These are phyloP conservation scores for Champsocephalus gunnari DNA, from an alignment of 2,797 vertebrate species.

Conservation along the genomic window DNA sequence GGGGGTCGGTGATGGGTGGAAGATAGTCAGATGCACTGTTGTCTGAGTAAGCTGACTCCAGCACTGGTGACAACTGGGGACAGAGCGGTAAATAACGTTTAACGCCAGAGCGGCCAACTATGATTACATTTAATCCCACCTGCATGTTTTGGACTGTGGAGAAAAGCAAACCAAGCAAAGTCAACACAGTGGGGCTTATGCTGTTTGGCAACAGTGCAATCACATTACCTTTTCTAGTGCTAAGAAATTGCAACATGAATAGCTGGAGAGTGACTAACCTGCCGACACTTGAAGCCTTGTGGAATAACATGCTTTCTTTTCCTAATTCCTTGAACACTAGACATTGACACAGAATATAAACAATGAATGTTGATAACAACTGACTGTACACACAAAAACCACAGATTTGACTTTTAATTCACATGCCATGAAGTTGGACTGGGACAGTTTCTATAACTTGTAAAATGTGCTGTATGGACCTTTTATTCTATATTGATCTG, in stretches of 20 bases:
- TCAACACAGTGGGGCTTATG: not conserved
- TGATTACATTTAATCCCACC: not conserved
- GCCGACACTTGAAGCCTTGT: conserved; percentile 62
- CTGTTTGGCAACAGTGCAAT: not conserved
- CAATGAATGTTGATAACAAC: not conserved
- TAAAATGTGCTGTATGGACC: no score
- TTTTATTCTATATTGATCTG: not conserved
- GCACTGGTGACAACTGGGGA: conserved; percentile 82
- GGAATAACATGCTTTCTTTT: conserved; percentile 70
- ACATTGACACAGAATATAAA: conserved; percentile 30
- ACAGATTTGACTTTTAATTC: not conserved
- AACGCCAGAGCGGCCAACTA: not conserved
- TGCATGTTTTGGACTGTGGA: not conserved
- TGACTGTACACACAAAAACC: not conserved
- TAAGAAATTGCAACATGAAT: not conserved
- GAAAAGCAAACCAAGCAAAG: not conserved
- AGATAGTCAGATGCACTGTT: conserved; percentile 75
- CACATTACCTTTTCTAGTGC: not conserved
- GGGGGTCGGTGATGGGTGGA: conserved; percentile 49
- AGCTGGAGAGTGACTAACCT: conserved; percentile 59
- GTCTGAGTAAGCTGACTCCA: conserved; percentile 81
- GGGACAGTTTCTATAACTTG: not conserved
- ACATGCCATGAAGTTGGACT: not conserved
- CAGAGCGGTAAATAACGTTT: conserved; percentile 3
- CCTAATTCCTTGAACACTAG: conserved; percentile 62